A percentile compares a stretch with the other conserved stretches of the same genome.
Evolutionary conservation across 2,888 invertebrate species (phyloP).

Genomic region (Chymomyza amoena): DNA sequence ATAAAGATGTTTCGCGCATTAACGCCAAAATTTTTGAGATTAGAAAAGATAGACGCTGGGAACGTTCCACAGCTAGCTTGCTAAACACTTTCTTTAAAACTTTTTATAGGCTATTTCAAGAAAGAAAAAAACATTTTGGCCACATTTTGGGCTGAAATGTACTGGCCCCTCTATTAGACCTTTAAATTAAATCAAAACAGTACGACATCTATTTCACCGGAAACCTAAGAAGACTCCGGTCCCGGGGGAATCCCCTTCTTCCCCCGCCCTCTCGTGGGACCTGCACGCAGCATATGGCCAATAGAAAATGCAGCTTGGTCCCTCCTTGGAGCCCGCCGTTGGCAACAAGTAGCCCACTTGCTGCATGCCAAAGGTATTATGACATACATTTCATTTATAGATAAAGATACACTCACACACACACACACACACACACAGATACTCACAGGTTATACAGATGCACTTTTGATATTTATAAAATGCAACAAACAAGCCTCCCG

Average conservation of each 20-base stretch:
- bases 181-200: too few species aligned
- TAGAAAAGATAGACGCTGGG: too few species aligned
- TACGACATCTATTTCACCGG: too few species aligned
- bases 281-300: conserved; percentile 13
- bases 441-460: conserved; percentile 33
- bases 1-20: too few species aligned
- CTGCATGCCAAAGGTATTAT: conserved; percentile 61
- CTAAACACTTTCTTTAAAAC: too few species aligned
- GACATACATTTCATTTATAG: conserved; percentile 58
- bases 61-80: too few species aligned
- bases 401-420: conserved; percentile 1
- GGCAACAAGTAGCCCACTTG: conserved; percentile 18
- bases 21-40: too few species aligned
- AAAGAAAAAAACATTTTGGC: background rate
- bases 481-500: conserved; percentile 39
- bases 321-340: background rate
- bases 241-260: too few species aligned
- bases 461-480: conserved; percentile 33
- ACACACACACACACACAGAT: conserved; percentile 12
- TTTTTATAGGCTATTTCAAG: background rate
- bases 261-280: too few species aligned
- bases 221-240: too few species aligned
- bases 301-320: background rate
- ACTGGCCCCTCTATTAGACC: too few species aligned
- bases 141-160: too few species aligned